These are phyloP conservation scores for Sander vitreus DNA, from an alignment of 2,113 vertebrate species.

Conservation along the genomic window DNA sequence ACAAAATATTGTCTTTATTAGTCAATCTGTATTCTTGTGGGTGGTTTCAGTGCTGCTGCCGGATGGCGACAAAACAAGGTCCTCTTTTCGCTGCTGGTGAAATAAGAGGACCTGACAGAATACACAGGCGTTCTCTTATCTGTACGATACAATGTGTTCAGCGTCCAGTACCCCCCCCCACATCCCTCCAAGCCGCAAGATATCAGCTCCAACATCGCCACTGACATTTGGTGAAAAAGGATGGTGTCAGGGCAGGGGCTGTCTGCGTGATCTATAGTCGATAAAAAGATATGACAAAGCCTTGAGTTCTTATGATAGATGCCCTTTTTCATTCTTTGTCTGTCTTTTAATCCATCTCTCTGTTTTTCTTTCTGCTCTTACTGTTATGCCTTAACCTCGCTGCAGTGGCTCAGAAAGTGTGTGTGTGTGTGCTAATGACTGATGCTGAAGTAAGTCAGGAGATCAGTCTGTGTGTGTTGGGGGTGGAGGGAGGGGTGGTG, in stretches of 20 bases:
- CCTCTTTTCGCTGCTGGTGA: neutral
- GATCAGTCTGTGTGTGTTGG: slow-evolving; percentile 25
- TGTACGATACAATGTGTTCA: slow-evolving; percentile 50
- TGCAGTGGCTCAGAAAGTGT: slow-evolving; percentile 31
- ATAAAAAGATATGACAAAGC: slow-evolving; percentile 74
- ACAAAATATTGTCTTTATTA: neutral
- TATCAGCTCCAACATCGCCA: slow-evolving; percentile 73
- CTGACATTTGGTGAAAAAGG: slow-evolving; percentile 84
- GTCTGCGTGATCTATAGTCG: slow-evolving; percentile 68
- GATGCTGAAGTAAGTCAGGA: slow-evolving; percentile 39
- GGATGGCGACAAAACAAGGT: slow-evolving; percentile 10
- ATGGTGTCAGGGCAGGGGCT: slow-evolving; percentile 63
- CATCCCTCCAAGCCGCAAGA: slow-evolving; percentile 41
- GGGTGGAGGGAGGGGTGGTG: neutral
- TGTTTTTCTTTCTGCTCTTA: slow-evolving; percentile 12
- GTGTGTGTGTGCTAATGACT: slow-evolving; percentile 43
- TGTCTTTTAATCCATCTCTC: slow-evolving; percentile 17
- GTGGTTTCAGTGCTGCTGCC: slow-evolving; percentile 59
- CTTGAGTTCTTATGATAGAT: slow-evolving; percentile 22
- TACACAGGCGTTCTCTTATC: slow-evolving; percentile 63
- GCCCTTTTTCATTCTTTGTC: slow-evolving; percentile 22
- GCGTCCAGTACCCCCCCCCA: slow-evolving; percentile 25
- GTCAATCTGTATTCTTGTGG: neutral
- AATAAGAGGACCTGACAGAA: slow-evolving; percentile 38
- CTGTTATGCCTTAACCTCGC: slow-evolving; percentile 33